Base-by-base conservation (phyloP, 2,888 invertebrate genomes). In the Digitonthophagus gazella region DNA sequence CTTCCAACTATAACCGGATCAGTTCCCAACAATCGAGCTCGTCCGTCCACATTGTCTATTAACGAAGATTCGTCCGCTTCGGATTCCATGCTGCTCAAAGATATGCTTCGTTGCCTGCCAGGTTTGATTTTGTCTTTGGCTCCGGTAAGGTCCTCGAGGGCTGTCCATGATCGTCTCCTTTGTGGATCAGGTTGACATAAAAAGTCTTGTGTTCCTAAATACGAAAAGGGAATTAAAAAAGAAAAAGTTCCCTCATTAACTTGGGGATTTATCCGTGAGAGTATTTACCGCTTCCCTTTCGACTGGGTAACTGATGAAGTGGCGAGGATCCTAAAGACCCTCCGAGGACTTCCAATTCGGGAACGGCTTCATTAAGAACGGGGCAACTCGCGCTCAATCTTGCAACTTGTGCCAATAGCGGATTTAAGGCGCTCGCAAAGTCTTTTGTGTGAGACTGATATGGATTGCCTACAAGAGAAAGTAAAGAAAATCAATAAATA, bases 111-210 rank as follows among this genome's bases (percentile, higher is more conserved):
- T 76, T 87, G 87, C 16, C 86, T 79, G 20, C 78, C 77, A 22
- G 76, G 71, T 74, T 84, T 85, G 61, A 85, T 84, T 76, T 86
- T 87, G 66, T 84, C 85, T 73, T 86, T 85, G 75, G 85, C 84
- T 71, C 85, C 86, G 6, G 85, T 86, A 65, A 87, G 83, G 78
- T 91, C 91, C 80, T 94, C 94, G 69, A 93, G 85, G n/a, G 93
- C 93, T 3, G 94, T 93, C 95, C 95, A 95, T 73, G 94, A 94
- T 80, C 93, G 89, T 75, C 95, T 86, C 1, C 92, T 85, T 71
- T 83, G 82, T 2, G 81, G 76, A 72, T 83, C 83, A n/a, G 82
- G 81, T 74, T 83, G 82, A 71, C 82, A 82, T 65, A 83, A 71
- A 82, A 82, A 83, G 75, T 83, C 83, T 76, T 82, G 82, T 61